Evolutionary conservation across 2,113 vertebrate species (phyloP).

Genomic region (Pluvianellus socialis): DNA sequence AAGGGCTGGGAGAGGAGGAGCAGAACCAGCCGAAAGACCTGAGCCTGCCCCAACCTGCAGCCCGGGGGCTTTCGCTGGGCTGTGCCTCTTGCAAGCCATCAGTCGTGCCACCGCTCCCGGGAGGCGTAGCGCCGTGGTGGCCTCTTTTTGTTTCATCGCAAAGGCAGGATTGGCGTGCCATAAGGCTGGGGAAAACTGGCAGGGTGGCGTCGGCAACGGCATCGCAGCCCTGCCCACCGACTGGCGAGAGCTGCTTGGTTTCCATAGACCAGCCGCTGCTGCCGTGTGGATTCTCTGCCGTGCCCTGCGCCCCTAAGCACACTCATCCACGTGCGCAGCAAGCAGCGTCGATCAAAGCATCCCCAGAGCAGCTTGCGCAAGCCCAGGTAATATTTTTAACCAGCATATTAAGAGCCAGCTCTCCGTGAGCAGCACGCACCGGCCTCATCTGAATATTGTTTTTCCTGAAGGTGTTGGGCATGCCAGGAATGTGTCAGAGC

Average conservation of each 20-base stretch:
- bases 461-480: background rate
- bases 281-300: background rate
- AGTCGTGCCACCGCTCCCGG: accelerated
- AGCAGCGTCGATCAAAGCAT: background rate
- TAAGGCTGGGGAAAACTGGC: background rate
- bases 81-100: background rate
- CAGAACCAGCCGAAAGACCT: background rate
- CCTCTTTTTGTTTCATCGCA: background rate
- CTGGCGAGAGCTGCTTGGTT: background rate
- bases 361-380: background rate
- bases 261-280: background rate
- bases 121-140: accelerated
- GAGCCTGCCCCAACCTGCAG: background rate
- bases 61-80: background rate
- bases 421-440: accelerated
- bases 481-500: background rate
- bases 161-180: background rate
- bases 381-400: background rate
- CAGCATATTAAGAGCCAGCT: background rate
- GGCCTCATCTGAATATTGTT: background rate
- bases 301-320: background rate
- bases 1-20: background rate
- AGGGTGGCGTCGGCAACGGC: accelerated
- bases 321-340: background rate
- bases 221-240: accelerated